phyloP scores from a whole-genome alignment of 2,797 vertebrate species.

The Ptychobarbus kaznakovi region DNA sequence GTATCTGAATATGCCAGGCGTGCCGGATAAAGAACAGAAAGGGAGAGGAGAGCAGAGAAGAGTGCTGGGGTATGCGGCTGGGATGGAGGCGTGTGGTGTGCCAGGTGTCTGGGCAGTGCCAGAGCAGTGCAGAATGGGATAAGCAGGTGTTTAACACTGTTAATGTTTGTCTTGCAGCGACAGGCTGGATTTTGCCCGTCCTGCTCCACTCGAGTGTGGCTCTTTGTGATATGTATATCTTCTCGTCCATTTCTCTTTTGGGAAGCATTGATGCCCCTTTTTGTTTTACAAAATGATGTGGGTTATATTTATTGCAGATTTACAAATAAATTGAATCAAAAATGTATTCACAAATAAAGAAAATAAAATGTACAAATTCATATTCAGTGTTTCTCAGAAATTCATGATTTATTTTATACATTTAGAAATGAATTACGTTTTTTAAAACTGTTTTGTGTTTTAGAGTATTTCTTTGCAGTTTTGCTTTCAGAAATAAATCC shows the following conservation, averaged over 20 bases:
- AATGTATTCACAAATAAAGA: not conserved
- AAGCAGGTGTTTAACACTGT: constrained; percentile 61
- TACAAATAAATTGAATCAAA: not conserved
- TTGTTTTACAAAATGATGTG: not conserved
- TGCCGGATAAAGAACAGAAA: constrained; percentile 78
- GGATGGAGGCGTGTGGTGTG: constrained; percentile 56
- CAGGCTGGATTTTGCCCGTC: constrained; percentile 51
- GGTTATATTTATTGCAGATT: not conserved
- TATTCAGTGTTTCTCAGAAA: not conserved
- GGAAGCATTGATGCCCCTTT: constrained; percentile 40
- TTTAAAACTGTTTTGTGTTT: too few relatives aligned
- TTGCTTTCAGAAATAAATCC: not conserved
- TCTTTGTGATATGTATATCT: constrained; percentile 14
- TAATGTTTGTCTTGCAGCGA: constrained; percentile 54
- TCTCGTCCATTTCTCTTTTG: constrained; percentile 27
- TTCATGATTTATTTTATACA: not conserved
- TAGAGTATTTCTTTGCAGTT: not conserved
- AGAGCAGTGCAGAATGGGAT: constrained; percentile 34
- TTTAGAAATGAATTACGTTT: too few relatives aligned
- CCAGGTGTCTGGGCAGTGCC: constrained; percentile 55
- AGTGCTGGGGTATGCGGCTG: constrained; percentile 44
- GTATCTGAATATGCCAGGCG: constrained; percentile 88
- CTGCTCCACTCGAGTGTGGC: constrained; percentile 3
- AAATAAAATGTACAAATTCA: not conserved
- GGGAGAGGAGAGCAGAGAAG: constrained; percentile 15